A percentile compares a stretch with the other conserved stretches of the same genome.
Conservation (phyloP, 2,888 invertebrate genomes). For the Parelbella ahira region DNA sequence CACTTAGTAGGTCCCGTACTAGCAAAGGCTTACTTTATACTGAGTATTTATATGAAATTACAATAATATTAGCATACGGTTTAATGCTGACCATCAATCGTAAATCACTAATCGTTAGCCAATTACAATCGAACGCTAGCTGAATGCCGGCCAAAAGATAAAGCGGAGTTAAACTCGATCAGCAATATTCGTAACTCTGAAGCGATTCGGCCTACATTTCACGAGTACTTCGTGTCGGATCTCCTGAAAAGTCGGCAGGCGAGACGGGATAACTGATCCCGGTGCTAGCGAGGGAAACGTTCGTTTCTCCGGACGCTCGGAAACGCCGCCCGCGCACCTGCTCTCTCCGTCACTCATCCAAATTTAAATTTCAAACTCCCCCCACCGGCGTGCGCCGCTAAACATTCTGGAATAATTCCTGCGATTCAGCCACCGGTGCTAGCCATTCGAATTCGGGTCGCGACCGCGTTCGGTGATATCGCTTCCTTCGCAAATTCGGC, state of each 20-base stretch:
- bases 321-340: conserved; percentile 79
- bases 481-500: conserved; percentile 45
- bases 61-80: conserved; percentile 1
- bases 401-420: conserved; percentile 81
- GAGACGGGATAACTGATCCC: conserved; percentile 44
- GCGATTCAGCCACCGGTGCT: conserved; percentile 71
- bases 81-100: conserved; percentile 38
- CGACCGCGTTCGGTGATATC: conserved; percentile 77
- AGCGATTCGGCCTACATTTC: conserved; percentile 32
- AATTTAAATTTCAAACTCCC: conserved; percentile 79
- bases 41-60: too few species aligned
- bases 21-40: too few species aligned
- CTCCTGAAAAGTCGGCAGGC: conserved; percentile 34
- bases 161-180: conserved; percentile 37
- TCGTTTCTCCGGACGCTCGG: conserved; percentile 56
- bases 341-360: conserved; percentile 80
- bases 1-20: too few species aligned
- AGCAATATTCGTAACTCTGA: conserved; percentile 35
- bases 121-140: conserved; percentile 44
- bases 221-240: conserved; percentile 30
- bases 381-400: conserved; percentile 66
- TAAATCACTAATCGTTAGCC: conserved; percentile 51
- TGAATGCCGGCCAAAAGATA: conserved; percentile 58
- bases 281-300: conserved; percentile 52
- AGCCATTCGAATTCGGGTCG: conserved; percentile 81